These are phyloP conservation scores for Tetragonula carbonaria DNA, from an alignment of 2,888 invertebrate genomes.

Conservation along the genomic window DNA sequence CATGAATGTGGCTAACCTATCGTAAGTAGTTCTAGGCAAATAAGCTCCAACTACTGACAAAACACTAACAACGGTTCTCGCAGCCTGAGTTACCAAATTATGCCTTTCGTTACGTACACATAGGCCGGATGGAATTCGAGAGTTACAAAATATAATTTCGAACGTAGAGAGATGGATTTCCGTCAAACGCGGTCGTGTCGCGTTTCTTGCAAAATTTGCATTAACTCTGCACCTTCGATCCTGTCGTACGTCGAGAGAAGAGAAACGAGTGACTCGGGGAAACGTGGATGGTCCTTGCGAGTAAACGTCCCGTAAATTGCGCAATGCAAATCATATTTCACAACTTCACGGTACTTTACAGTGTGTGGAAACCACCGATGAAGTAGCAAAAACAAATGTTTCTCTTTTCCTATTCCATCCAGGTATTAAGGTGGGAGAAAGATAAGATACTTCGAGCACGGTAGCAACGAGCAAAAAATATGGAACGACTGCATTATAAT, in stretches of 20 bases:
- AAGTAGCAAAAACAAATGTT: not conserved
- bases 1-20: not conserved
- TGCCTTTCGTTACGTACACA: not conserved
- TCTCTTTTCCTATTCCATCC: not conserved
- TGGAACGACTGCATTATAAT: slow-evolving; percentile 47
- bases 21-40: not conserved
- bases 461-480: slow-evolving; percentile 17
- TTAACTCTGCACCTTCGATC: slow-evolving; percentile 42
- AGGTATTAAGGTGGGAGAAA: not conserved
- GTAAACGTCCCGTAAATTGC: slow-evolving; percentile 18
- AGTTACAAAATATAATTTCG: slow-evolving; percentile 11
- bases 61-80: not conserved
- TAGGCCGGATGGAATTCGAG: slow-evolving; percentile 12
- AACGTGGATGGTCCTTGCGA: slow-evolving; percentile 34
- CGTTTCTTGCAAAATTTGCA: slow-evolving; percentile 37
- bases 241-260: not conserved
- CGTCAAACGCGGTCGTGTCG: slow-evolving; percentile 16
- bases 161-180: not conserved
- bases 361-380: not conserved
- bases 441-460: not conserved
- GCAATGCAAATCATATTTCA: slow-evolving; percentile 9
- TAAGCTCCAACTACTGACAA: not conserved
- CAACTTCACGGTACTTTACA: no score
- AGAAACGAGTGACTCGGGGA: slow-evolving; percentile 26
- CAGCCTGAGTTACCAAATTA: slow-evolving; percentile 31